Percentiles rank a stretch among this genome's conserved stretches.
These are phyloP conservation scores for Chamaetylas fuelleborni DNA, from an alignment of 2,113 vertebrate species.

Conservation along the genomic window DNA sequence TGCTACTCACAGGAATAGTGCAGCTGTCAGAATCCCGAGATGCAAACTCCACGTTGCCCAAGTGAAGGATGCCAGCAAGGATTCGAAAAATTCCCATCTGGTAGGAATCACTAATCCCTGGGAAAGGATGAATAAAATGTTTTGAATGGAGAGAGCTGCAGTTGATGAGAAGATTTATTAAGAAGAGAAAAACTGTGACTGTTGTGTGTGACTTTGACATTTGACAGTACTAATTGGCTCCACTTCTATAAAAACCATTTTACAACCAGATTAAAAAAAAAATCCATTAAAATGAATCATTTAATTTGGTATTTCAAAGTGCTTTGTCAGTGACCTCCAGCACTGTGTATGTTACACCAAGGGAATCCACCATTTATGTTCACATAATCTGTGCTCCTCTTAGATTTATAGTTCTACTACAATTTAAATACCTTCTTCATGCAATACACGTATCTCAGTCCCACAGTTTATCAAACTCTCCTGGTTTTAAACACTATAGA, in stretches of 20 bases:
- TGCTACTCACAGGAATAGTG: conserved; percentile 82
- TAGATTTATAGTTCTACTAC: background rate
- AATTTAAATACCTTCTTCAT: background rate
- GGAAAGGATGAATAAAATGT: background rate
- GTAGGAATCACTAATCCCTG: conserved; percentile 92
- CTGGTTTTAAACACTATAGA: background rate
- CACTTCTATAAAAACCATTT: background rate
- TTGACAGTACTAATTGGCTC: background rate
- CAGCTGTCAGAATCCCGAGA: conserved; percentile 95
- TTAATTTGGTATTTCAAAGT: background rate
- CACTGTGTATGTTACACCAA: background rate
- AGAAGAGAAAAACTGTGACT: background rate
- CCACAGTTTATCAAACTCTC: background rate
- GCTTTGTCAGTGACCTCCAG: background rate
- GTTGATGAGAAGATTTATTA: background rate
- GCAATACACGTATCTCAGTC: background rate
- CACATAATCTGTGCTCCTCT: background rate
- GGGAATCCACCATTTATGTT: background rate
- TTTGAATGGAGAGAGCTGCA: background rate
- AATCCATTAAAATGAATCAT: background rate
- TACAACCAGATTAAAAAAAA: background rate
- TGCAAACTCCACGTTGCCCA: conserved; percentile 92
- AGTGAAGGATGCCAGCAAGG: conserved; percentile 93
- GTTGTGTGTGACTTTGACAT: background rate
- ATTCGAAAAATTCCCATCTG: conserved; percentile 97